Percentiles rank a stretch among this genome's conserved stretches.
Conservation (phyloP, 2,888 invertebrate genomes). For the Synergus japonicus region DNA sequence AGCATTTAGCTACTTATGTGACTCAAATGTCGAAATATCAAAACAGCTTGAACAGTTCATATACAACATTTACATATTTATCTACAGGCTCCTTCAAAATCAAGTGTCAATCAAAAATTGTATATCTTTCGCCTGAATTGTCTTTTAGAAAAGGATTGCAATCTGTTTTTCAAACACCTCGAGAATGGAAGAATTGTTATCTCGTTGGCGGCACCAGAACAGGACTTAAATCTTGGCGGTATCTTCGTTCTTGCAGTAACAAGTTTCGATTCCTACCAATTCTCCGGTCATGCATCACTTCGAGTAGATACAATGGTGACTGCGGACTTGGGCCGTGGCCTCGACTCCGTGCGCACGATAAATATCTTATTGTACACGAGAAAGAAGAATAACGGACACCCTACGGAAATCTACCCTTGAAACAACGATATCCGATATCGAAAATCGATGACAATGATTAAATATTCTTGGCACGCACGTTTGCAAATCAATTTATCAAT, state of each 20-base stretch:
- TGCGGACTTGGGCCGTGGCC: slow-evolving; percentile 67
- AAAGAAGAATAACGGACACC: slow-evolving; percentile 64
- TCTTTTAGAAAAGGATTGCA: slow-evolving; percentile 41
- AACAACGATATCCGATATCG: slow-evolving; percentile 9
- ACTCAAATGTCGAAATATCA: background rate
- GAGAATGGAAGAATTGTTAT: slow-evolving; percentile 60
- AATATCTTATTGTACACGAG: slow-evolving; percentile 74
- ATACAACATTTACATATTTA: background rate
- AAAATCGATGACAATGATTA: slow-evolving; percentile 2
- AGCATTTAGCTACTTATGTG: slow-evolving; percentile 1
- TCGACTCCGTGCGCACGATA: slow-evolving; percentile 66
- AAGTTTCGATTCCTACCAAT: slow-evolving; percentile 76
- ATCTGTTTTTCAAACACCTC: slow-evolving; percentile 50
- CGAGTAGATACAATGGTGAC: slow-evolving; percentile 73
- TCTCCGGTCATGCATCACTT: slow-evolving; percentile 75
- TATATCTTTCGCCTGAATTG: background rate
- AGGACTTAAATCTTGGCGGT: slow-evolving; percentile 71
- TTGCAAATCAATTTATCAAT: background rate
- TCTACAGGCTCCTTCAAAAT: background rate
- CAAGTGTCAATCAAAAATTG: background rate
- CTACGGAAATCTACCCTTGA: slow-evolving; percentile 44
- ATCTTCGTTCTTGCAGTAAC: slow-evolving; percentile 72
- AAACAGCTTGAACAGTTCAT: background rate
- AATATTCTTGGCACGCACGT: background rate
- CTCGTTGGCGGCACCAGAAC: slow-evolving; percentile 65